A percentile compares a stretch with the other conserved stretches of the same genome.
phyloP scores from a whole-genome alignment of 2,797 vertebrate genomes.

The Protonibea diacanthus region DNA sequence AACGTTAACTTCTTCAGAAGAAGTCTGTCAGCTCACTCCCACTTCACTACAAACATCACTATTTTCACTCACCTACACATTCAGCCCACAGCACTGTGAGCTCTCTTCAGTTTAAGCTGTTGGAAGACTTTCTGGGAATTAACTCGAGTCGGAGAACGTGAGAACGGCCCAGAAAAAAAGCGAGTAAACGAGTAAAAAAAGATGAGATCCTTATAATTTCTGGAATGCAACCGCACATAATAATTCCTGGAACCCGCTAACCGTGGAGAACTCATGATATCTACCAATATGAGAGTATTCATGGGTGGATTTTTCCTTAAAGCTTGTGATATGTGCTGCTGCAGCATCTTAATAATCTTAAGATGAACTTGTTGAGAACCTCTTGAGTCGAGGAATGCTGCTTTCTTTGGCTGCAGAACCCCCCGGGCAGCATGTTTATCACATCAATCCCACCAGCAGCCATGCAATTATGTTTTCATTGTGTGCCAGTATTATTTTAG shows the following conservation, averaged over 20 bases:
- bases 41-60: neutral
- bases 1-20: no score
- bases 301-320: constrained; percentile 30
- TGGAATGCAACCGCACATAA: constrained; percentile 10
- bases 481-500: constrained; percentile 37
- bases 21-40: neutral
- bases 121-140: constrained; percentile 15
- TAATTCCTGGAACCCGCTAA: constrained; percentile 35
- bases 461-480: constrained; percentile 47
- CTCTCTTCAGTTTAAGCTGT: neutral
- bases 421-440: constrained; percentile 43
- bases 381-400: constrained; percentile 46
- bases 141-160: constrained; percentile 12
- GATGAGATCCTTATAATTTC: neutral
- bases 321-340: constrained; percentile 48
- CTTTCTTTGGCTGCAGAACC: constrained; percentile 57
- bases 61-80: constrained; percentile 11
- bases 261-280: constrained; percentile 20
- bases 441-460: constrained; percentile 31
- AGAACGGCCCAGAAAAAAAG: constrained; percentile 2
- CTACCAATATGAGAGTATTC: constrained; percentile 17
- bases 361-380: constrained; percentile 52
- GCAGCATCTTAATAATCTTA: constrained; percentile 51
- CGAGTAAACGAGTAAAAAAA: constrained; percentile 15
- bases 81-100: constrained; percentile 5